Percentiles rank a stretch among this genome's conserved stretches.
Evolutionary conservation across 2,888 invertebrate genomes (phyloP).

Genomic region (Andrena chrysosceles): DNA sequence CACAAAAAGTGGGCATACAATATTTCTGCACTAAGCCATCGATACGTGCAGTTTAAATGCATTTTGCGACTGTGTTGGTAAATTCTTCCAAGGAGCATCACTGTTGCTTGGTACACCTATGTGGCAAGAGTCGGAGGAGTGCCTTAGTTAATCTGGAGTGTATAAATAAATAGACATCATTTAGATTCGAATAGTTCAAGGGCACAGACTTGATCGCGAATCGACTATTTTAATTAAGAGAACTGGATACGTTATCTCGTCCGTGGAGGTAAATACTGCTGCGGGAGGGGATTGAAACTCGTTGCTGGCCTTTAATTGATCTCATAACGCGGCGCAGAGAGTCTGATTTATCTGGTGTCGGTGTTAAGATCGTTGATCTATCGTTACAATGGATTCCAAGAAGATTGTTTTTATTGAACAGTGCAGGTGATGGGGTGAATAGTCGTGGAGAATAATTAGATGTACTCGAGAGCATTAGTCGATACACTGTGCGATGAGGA

Average conservation of each 20-base stretch:
- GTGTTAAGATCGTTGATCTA: background rate
- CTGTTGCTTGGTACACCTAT: too few species aligned
- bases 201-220: too few species aligned
- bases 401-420: background rate
- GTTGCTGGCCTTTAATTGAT: background rate
- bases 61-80: too few species aligned
- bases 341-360: background rate
- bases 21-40: too few species aligned
- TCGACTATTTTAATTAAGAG: background rate
- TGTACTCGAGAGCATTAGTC: background rate
- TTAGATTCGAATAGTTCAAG: too few species aligned
- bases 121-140: too few species aligned
- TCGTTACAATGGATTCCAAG: background rate
- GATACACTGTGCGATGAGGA: too few species aligned
- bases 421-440: background rate
- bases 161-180: too few species aligned
- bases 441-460: background rate
- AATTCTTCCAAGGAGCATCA: too few species aligned
- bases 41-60: too few species aligned
- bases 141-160: too few species aligned
- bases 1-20: too few species aligned
- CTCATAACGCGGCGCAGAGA: background rate
- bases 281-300: constrained; percentile 8
- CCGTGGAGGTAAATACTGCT: background rate
- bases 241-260: background rate